Conservation (phyloP, 2,888 invertebrate species). For the Tribolium freemani region DNA sequence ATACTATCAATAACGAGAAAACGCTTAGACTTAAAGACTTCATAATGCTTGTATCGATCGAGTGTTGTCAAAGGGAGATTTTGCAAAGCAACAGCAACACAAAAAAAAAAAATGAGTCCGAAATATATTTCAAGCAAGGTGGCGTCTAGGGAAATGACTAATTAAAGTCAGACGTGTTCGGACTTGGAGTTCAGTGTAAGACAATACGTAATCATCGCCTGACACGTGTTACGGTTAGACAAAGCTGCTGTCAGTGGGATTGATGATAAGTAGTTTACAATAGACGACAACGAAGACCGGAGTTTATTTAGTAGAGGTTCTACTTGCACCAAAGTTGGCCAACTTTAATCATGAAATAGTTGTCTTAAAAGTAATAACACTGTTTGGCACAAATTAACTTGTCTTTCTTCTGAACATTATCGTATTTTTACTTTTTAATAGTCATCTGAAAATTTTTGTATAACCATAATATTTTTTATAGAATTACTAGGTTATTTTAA, state of each 20-base stretch:
- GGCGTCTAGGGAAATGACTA: background rate
- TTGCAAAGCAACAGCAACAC: background rate
- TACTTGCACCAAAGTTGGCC: background rate
- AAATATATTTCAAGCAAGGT: background rate
- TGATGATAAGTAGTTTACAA: conserved; percentile 10
- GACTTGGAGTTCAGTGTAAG: background rate
- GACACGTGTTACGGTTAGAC: conserved; percentile 14
- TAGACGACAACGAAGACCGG: background rate
- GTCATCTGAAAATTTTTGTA: too few species aligned
- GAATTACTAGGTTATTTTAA: too few species aligned
- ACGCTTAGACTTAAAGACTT: background rate
- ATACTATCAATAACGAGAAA: background rate
- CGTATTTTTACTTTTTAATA: too few species aligned
- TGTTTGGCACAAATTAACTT: too few species aligned
- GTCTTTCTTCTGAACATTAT: too few species aligned
- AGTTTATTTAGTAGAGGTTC: background rate
- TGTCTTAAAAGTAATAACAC: too few species aligned
- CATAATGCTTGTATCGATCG: background rate
- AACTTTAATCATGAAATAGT: background rate
- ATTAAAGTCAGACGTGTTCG: background rate
- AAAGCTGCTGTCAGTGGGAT: conserved; percentile 13
- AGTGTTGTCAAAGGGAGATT: background rate
- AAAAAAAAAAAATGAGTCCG: background rate
- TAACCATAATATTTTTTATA: too few species aligned
- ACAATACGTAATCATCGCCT: conserved; percentile 11